Evolutionary conservation across 2,113 vertebrate species (phyloP), one percentile per base, ranked within the genome.

Genomic region (Tringa solitaria): DNA sequence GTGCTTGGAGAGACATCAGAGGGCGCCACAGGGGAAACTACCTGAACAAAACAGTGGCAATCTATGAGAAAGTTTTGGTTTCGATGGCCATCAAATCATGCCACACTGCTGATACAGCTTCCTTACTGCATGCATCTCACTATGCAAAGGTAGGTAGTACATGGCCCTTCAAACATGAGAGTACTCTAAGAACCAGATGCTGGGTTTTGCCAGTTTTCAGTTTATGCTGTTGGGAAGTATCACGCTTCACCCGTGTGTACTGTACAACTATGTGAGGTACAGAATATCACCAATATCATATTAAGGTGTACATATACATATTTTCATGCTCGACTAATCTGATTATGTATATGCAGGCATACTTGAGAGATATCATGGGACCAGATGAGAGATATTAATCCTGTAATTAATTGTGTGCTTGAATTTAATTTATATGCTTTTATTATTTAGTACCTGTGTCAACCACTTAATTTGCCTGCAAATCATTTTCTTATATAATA

Each of bases 371-470:
- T 35, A 90, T 53, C 73, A 82, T 32, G 53, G 61, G 77, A 85
- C 37, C 33, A 93, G 37, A 96, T 50, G 64, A 94, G 76, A 83
- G 39, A 83, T 6, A 56, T 91, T 75, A 41, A 67, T 93, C 51
- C 89, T 96, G 61, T 91, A 93, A 96, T 88, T 95, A 94, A 95
- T 79, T 68, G 65, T 79, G 50, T 84, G 70, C 54, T 92, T 95
- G 80, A 78, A 84, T 84, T 92, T 95, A 89, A 96, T 96, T 96
- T 95, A 93, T 89, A 89, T n/a, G 86, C 73, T 95, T 96, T 94
- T 92, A 96, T 96, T 94, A 97, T 96, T 96, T 96, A 94, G 87
- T 89, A 96, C 77, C 96, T 93, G 81, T 83, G 96, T 96, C 94
- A 96, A 97, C 90, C 84, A 95, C 87, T 95, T 97, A 91, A 96